phyloP scores from a whole-genome alignment of 2,113 vertebrate genomes.

The Eonycteris spelaea region DNA sequence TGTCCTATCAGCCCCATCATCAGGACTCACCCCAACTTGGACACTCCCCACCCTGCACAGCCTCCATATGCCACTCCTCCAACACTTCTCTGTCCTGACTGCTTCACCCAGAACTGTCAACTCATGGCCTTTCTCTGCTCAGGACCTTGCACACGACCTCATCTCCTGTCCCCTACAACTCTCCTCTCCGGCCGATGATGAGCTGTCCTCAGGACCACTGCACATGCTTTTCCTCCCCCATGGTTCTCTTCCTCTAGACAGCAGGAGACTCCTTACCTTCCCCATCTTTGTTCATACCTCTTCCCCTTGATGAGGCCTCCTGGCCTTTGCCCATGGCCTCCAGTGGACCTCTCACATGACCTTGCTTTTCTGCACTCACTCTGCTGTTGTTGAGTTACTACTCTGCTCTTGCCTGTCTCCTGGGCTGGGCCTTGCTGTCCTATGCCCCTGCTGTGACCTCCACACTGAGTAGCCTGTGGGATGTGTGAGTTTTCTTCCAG shows the following conservation, averaged over 20 bases:
- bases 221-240: accelerated
- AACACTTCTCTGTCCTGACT: neutral
- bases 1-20: neutral
- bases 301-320: neutral
- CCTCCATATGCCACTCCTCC: no score
- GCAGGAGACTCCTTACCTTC: neutral
- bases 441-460: neutral
- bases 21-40: neutral
- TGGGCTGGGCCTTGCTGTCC: neutral
- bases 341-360: neutral
- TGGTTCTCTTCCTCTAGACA: neutral
- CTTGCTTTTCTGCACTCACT: neutral
- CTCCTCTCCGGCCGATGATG: neutral
- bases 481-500: neutral
- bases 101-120: neutral
- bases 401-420: neutral
- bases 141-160: neutral
- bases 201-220: neutral
- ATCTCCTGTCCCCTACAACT: neutral
- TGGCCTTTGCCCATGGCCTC: neutral
- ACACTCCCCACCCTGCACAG: neutral
- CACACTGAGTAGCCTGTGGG: neutral
- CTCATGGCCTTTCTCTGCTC: neutral
- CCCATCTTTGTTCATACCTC: neutral
- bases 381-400: neutral